Conservation (phyloP, 2,113 vertebrate species). For the Sorex araneus region DNA sequence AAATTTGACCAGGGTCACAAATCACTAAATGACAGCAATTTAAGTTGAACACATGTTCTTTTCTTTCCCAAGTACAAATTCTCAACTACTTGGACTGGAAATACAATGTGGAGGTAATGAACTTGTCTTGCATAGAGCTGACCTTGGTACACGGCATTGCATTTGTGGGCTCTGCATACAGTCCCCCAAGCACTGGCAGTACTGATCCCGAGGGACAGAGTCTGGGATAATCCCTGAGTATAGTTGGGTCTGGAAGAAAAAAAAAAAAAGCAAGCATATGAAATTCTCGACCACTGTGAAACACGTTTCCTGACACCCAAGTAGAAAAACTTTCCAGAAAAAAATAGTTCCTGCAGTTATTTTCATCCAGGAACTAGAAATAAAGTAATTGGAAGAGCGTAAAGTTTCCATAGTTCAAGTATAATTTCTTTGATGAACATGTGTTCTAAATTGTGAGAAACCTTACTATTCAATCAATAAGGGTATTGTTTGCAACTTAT, state of each 20-base stretch:
- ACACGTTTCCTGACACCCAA: slow-evolving; percentile 21
- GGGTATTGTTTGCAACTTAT: slow-evolving; percentile 19
- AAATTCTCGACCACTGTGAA: slow-evolving; percentile 3
- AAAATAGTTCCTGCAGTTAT: background rate
- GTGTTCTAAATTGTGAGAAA: slow-evolving; percentile 45
- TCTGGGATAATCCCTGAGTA: too few relatives aligned
- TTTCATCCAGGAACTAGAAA: background rate
- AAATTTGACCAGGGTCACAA: background rate
- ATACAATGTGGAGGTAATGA: too few relatives aligned
- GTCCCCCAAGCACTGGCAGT: too few relatives aligned
- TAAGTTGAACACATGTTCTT: background rate
- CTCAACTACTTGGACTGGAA: background rate
- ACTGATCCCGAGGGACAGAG: too few relatives aligned
- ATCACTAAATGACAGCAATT: background rate
- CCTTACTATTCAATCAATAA: slow-evolving; percentile 12
- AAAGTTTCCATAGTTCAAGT: too few relatives aligned
- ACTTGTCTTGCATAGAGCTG: too few relatives aligned
- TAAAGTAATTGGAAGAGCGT: background rate
- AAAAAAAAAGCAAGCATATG: too few relatives aligned
- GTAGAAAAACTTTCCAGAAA: background rate
- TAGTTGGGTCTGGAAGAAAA: too few relatives aligned
- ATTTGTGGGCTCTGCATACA: too few relatives aligned
- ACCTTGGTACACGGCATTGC: too few relatives aligned
- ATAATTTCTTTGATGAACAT: slow-evolving; percentile 32
- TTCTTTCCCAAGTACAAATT: background rate